Conservation (phyloP, 2,888 invertebrate genomes). For the Ptycholaimellus sp. region DNA sequence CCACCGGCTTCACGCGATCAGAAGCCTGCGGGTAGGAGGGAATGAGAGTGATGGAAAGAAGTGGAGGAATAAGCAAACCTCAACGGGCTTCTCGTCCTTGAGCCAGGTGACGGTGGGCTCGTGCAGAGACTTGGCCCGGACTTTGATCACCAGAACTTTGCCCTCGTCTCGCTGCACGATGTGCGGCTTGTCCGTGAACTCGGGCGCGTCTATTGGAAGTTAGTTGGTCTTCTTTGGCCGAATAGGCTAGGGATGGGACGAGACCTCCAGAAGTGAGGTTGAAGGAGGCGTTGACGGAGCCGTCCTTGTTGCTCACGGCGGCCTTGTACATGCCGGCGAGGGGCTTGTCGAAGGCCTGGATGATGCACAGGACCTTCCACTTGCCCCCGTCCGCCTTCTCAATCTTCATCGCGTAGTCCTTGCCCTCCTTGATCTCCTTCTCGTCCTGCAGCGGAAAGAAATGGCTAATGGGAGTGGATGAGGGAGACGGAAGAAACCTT, state of each 20-base stretch:
- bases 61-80: no score
- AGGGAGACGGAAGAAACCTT: no score
- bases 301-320: constrained; percentile 16
- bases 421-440: no score
- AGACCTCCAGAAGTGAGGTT: constrained; percentile 24
- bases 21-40: no score
- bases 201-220: constrained; percentile 21
- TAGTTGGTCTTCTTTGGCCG: neutral
- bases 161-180: constrained; percentile 24
- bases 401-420: no score
- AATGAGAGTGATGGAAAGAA: no score
- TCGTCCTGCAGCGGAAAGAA: no score
- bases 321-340: constrained; percentile 24
- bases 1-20: constrained; percentile 20
- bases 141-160: constrained; percentile 21
- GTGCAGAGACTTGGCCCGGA: constrained; percentile 18
- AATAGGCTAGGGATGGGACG: constrained; percentile 1
- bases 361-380: no score
- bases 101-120: constrained; percentile 24
- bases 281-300: constrained; percentile 20
- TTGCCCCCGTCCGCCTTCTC: no score
- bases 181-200: constrained; percentile 25
- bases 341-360: constrained; percentile 23
- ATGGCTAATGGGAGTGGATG: no score
- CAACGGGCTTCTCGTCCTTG: constrained; percentile 25